Conservation (phyloP, 2,888 invertebrate genomes). For the Leptinotarsa rubiginosa region DNA sequence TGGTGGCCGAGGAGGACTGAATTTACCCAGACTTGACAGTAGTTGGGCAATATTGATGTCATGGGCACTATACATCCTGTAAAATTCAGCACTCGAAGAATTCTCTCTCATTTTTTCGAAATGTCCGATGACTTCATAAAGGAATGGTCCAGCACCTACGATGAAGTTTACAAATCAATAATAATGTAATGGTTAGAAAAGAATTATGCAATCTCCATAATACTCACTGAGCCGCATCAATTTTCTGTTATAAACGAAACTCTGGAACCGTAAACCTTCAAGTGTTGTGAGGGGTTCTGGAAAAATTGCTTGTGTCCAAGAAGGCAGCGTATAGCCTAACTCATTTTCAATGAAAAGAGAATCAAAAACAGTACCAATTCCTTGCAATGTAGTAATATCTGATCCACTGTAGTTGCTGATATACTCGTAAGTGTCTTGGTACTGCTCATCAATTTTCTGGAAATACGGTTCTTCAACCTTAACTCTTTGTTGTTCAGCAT, state of each 20-base stretch:
- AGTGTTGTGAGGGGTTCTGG: conserved; percentile 37
- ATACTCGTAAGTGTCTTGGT: conserved; percentile 67
- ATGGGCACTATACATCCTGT: conserved; percentile 37
- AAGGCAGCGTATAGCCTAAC: conserved; percentile 27
- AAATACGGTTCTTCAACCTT: conserved; percentile 35
- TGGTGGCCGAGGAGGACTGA: conserved; percentile 72
- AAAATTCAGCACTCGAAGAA: conserved; percentile 23
- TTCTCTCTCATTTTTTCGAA: conserved; percentile 52
- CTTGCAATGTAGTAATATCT: conserved; percentile 6
- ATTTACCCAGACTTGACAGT: conserved; percentile 76
- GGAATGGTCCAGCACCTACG: conserved; percentile 63
- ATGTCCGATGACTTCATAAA: background rate
- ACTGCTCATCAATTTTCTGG: conserved; percentile 67
- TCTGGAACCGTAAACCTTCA: conserved; percentile 14
- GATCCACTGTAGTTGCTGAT: conserved; percentile 24
- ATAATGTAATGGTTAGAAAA: background rate
- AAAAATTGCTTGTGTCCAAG: conserved; percentile 35
- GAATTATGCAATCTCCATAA: background rate
- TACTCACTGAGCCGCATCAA: conserved; percentile 32
- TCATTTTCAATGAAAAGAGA: conserved; percentile 31
- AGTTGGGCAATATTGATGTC: conserved; percentile 74
- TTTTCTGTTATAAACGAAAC: conserved; percentile 21
- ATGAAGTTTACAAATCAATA: background rate
- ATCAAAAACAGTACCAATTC: conserved; percentile 21
- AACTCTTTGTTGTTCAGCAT: conserved; percentile 16